A percentile compares a stretch with the other conserved stretches of the same genome.
Conservation (phyloP, 2,888 invertebrate species). For the Aromia moschata region DNA sequence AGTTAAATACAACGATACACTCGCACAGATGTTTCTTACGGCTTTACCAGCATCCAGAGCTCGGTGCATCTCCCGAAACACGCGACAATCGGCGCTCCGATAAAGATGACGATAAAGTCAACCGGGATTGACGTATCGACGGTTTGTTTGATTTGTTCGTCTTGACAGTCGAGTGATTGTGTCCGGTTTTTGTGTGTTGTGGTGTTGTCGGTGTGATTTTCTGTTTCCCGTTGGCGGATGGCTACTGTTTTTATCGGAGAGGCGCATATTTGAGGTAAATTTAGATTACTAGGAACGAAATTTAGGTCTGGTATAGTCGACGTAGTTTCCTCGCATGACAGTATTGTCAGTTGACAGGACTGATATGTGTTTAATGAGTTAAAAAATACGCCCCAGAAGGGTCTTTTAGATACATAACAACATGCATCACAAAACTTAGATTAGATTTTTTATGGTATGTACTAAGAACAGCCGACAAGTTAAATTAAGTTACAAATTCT, state of each 20-base stretch:
- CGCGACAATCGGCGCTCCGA: constrained; percentile 10
- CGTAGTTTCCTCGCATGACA: neutral
- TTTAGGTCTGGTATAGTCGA: neutral
- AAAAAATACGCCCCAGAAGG: neutral
- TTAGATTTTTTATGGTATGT: too few species aligned
- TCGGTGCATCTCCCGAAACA: constrained; percentile 15
- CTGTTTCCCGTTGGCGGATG: neutral
- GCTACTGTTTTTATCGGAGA: neutral
- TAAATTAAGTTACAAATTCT: too few species aligned
- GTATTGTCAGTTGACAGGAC: neutral
- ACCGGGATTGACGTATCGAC: constrained; percentile 11
- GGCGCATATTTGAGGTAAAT: constrained; percentile 13
- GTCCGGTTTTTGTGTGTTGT: neutral
- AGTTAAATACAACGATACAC: neutral
- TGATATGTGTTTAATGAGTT: neutral
- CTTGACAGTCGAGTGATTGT: constrained; percentile 4
- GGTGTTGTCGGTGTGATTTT: neutral
- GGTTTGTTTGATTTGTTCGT: neutral
- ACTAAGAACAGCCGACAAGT: too few species aligned
- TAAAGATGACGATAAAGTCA: constrained; percentile 11
- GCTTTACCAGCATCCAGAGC: constrained; percentile 24
- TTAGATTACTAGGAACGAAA: neutral
- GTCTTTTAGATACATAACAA: too few species aligned
- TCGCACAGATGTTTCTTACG: constrained; percentile 14
- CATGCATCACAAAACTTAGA: too few species aligned